Evolutionary conservation across 2,113 vertebrate species (phyloP).

Genomic region (Platysteira castanea): DNA sequence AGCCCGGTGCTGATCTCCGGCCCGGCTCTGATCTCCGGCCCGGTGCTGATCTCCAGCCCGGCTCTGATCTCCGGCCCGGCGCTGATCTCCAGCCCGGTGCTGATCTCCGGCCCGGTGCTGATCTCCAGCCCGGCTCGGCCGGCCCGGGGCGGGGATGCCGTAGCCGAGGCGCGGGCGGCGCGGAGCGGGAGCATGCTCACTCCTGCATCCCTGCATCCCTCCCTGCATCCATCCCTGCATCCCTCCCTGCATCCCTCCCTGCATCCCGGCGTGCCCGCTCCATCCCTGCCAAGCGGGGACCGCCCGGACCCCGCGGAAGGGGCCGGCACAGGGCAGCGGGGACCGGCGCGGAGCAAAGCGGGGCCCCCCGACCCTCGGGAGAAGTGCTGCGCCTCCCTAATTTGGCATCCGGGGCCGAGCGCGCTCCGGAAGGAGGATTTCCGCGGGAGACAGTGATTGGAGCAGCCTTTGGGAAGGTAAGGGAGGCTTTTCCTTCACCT

Average conservation of each 20-base stretch:
- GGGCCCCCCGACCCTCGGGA: not conserved
- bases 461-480: not conserved
- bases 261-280: not conserved
- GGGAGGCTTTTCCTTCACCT: not conserved
- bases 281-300: not conserved
- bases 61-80: not conserved
- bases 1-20: not conserved
- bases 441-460: not conserved
- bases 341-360: not conserved
- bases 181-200: constrained; percentile 52
- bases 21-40: not conserved
- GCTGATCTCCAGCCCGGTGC: not conserved
- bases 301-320: constrained; percentile 50
- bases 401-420: not conserved
- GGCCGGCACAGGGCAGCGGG: constrained; percentile 49
- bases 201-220: not conserved
- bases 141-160: not conserved
- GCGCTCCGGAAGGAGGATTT: not conserved
- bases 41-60: not conserved
- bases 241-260: not conserved
- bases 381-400: not conserved
- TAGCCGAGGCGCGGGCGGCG: not conserved
- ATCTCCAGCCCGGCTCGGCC: not conserved
- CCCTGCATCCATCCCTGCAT: not conserved
- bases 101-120: not conserved